Evolutionary conservation across 2,888 invertebrate genomes (phyloP).

Genomic region (Himalopsyche japonica): DNA sequence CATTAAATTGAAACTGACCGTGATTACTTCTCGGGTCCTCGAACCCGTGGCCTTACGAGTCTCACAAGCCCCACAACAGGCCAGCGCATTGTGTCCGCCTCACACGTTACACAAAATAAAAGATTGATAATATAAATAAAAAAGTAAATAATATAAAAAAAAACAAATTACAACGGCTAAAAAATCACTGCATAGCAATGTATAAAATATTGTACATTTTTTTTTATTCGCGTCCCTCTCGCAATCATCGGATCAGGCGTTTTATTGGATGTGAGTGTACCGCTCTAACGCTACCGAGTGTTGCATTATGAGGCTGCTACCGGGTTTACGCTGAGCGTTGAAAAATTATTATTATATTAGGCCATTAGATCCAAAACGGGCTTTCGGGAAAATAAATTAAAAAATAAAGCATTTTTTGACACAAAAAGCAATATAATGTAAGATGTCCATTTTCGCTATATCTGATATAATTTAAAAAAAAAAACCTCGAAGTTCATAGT

Average conservation of each 20-base stretch:
- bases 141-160: slow-evolving; percentile 6
- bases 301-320: slow-evolving; percentile 24
- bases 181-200: slow-evolving; percentile 12
- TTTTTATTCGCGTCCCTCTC: slow-evolving; percentile 4
- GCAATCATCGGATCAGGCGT: not conserved
- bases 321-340: slow-evolving; percentile 29
- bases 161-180: not conserved
- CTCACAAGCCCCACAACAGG: slow-evolving; percentile 9
- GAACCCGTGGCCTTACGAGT: not conserved
- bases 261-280: slow-evolving; percentile 5
- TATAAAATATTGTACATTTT: slow-evolving; percentile 9
- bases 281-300: not conserved
- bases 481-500: no score
- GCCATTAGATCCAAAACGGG: not conserved
- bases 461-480: no score
- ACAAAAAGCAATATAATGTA: no score
- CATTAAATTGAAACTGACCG: not conserved
- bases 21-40: not conserved
- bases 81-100: slow-evolving; percentile 11
- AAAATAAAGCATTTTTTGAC: not conserved
- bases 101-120: slow-evolving; percentile 1
- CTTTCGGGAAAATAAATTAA: not conserved
- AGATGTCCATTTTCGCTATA: no score
- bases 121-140: not conserved
- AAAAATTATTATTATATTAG: not conserved